Percentiles rank a stretch among this genome's conserved stretches.
phyloP scores from a whole-genome alignment of 2,888 invertebrate genomes.

The Cancer borealis region DNA sequence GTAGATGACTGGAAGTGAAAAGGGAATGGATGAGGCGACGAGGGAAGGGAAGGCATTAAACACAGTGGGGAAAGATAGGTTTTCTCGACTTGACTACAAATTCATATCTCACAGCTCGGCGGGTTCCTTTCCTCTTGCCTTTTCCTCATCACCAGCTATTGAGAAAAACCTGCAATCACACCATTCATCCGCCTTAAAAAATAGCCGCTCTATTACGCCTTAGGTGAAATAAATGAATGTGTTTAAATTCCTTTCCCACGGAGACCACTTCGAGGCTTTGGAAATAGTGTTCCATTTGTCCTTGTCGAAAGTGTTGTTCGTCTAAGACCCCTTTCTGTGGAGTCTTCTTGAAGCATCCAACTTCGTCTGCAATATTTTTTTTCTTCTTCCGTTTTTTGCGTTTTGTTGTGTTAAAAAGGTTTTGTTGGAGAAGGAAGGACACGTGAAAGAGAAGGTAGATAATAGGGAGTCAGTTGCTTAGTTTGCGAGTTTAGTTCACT shows the following conservation, averaged over 20 bases:
- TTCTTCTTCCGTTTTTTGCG: background rate
- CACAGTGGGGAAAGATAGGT: background rate
- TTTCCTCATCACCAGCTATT: constrained; percentile 6
- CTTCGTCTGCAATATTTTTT: background rate
- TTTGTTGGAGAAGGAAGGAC: background rate
- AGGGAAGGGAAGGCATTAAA: background rate
- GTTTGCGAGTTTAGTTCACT: background rate
- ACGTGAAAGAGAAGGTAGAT: background rate
- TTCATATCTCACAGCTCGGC: background rate
- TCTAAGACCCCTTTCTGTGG: background rate
- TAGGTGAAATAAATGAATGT: background rate
- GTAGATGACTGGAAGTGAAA: background rate
- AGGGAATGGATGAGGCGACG: background rate
- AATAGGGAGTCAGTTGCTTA: background rate
- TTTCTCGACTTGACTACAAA: background rate
- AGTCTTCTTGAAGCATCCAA: constrained; percentile 6
- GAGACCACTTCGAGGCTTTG: background rate
- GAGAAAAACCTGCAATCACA: constrained; percentile 3
- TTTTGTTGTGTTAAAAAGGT: background rate
- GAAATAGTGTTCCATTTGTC: background rate
- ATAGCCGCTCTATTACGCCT: background rate
- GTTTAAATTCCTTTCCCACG: constrained; percentile 1
- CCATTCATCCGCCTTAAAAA: background rate
- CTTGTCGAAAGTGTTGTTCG: background rate
- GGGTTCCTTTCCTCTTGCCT: background rate